Evolutionary conservation across 2,888 invertebrate genomes (phyloP).

Genomic region (Coecobrya sp.): DNA sequence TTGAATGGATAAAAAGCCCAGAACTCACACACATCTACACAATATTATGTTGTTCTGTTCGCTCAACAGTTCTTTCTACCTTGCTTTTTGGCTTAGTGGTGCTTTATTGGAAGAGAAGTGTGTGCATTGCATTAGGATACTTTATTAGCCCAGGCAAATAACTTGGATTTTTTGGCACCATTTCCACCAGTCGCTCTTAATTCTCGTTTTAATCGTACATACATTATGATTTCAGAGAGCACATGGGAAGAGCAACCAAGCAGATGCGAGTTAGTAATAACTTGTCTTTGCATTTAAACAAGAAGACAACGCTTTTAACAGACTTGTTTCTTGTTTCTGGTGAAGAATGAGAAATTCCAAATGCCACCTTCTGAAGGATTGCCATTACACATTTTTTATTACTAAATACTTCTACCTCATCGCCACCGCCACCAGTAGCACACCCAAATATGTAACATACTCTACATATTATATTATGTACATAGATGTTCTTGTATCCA

Average conservation of each 20-base stretch:
- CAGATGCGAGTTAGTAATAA: slow-evolving; percentile 30
- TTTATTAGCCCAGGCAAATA: slow-evolving; percentile 55
- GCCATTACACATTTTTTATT: slow-evolving; percentile 58
- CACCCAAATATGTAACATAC: neutral
- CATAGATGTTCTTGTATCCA: neutral
- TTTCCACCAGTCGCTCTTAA: slow-evolving; percentile 40
- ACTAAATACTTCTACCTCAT: slow-evolving; percentile 14
- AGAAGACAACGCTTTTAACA: slow-evolving; percentile 7
- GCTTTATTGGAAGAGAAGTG: neutral
- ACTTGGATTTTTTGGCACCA: slow-evolving; percentile 70
- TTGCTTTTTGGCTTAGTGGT: neutral
- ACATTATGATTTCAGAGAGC: slow-evolving; percentile 47
- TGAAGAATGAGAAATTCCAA: slow-evolving; percentile 77
- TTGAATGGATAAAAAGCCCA: slow-evolving; percentile 3
- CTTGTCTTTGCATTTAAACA: slow-evolving; percentile 10
- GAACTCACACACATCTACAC: too few species aligned
- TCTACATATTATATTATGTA: neutral
- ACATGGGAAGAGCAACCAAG: neutral
- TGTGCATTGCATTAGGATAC: neutral
- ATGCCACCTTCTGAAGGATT: slow-evolving; percentile 76
- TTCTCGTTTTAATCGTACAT: slow-evolving; percentile 24
- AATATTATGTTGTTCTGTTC: too few species aligned
- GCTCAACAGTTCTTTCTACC: neutral
- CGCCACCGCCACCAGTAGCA: slow-evolving; percentile 1
- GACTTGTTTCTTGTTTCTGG: slow-evolving; percentile 53